Conservation (phyloP, 2,888 invertebrate species). For the Lamproptera curius region DNA sequence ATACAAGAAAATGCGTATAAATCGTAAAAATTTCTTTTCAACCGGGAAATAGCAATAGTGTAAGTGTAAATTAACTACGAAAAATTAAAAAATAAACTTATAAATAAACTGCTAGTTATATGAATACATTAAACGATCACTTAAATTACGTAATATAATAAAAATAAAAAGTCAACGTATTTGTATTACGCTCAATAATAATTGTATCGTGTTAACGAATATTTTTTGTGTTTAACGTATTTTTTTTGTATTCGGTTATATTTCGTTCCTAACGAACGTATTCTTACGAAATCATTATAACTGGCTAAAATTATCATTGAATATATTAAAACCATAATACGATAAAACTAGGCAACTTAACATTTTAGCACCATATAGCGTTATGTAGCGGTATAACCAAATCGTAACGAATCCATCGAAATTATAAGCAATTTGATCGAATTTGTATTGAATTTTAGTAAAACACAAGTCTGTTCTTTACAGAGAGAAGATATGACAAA, state of each 20-base stretch:
- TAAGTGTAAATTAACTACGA: conserved; percentile 19
- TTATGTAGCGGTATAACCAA: conserved; percentile 2
- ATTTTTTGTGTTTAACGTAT: not conserved
- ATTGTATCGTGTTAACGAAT: conserved; percentile 5
- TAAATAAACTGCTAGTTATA: conserved; percentile 2
- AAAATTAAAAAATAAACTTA: conserved; percentile 8
- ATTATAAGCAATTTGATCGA: too few species aligned
- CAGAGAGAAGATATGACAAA: too few species aligned
- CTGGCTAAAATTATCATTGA: not conserved
- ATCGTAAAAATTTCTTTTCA: too few species aligned
- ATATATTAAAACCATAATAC: not conserved
- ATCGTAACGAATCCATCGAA: not conserved
- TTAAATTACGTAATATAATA: not conserved
- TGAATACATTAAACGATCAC: conserved; percentile 1
- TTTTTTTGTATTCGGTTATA: conserved; percentile 15
- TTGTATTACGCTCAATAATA: not conserved
- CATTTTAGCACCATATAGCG: conserved; percentile 18
- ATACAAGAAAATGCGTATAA: conserved; percentile 35
- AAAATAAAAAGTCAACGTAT: not conserved
- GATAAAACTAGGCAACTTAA: conserved; percentile 8
- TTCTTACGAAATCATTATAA: not conserved
- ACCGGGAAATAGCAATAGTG: conserved; percentile 16
- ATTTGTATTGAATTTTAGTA: too few species aligned
- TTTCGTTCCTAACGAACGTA: conserved; percentile 1
- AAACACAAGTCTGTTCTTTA: too few species aligned